Conservation (phyloP, 2,113 vertebrate species). For the Ancistrus triradiatus region DNA sequence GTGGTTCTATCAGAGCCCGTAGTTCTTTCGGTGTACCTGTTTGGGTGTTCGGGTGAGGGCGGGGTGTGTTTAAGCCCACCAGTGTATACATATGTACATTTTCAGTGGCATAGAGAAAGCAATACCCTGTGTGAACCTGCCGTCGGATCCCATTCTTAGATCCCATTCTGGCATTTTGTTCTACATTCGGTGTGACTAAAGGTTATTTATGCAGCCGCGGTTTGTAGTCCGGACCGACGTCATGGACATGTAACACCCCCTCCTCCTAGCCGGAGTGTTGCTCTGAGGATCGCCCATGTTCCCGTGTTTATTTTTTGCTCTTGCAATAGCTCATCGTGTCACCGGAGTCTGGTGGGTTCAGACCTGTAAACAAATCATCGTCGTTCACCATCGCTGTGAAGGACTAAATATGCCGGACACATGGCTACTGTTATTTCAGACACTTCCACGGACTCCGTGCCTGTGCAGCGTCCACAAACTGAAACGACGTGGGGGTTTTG, state of each 20-base stretch:
- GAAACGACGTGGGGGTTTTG: background rate
- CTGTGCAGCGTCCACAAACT: background rate
- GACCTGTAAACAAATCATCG: background rate
- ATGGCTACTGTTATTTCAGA: conserved; percentile 35
- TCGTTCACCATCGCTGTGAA: background rate
- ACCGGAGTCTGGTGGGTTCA: conserved; percentile 3
- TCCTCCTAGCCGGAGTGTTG: background rate
- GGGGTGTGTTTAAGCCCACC: conserved; percentile 5
- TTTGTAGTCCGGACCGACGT: conserved; percentile 1
- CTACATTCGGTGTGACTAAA: background rate
- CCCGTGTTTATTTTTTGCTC: background rate
- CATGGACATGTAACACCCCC: conserved; percentile 14
- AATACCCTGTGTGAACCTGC: conserved; percentile 43
- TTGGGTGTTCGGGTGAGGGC: conserved; percentile 3
- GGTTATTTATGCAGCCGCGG: conserved; percentile 19
- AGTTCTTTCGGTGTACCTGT: background rate
- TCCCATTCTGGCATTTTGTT: background rate
- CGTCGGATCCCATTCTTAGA: background rate
- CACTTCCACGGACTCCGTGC: background rate
- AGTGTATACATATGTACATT: conserved; percentile 27
- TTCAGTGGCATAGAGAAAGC: conserved; percentile 35
- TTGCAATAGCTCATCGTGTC: conserved; percentile 22
- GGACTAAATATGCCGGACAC: conserved; percentile 3
- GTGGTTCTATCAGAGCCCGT: conserved; percentile 6
- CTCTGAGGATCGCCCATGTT: too few species aligned